phyloP scores from a whole-genome alignment of 2,797 vertebrate species.

The Acomys russatus region DNA sequence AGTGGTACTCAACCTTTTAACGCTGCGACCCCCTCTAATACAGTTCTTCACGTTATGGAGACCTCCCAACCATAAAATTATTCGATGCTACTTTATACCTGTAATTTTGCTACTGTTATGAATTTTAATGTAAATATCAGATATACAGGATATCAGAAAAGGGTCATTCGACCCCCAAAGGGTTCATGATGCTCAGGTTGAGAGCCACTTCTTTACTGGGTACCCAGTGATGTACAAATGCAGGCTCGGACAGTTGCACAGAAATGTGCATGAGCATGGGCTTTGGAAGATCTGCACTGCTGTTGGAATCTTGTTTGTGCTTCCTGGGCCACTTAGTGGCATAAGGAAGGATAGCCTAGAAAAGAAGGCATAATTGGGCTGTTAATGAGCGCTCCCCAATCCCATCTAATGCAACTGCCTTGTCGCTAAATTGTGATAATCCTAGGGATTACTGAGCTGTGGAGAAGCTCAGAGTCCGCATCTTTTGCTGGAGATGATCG shows the following conservation, averaged over 20 bases:
- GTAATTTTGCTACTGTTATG: not conserved
- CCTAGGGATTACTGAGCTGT: constrained; percentile 42
- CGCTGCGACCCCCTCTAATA: not conserved
- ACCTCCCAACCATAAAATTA: not conserved
- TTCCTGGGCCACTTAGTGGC: not conserved
- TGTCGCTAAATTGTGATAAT: constrained; percentile 64
- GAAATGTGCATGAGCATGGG: accelerated
- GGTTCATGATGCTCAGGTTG: not conserved
- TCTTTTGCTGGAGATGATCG: constrained; percentile 13
- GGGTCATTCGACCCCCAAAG: not conserved
- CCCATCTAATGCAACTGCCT: constrained; percentile 38
- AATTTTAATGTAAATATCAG: not conserved
- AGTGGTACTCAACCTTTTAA: not conserved
- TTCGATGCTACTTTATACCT: not conserved
- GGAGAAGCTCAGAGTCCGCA: constrained; percentile 15
- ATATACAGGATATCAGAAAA: not conserved
- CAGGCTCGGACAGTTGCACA: not conserved
- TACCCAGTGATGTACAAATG: not conserved
- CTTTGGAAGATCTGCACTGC: not conserved
- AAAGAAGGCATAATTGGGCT: constrained; percentile 42
- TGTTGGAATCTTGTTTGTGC: not conserved
- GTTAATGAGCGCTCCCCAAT: constrained; percentile 35
- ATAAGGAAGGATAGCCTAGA: not conserved
- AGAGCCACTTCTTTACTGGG: not conserved
- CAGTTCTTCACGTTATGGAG: not conserved